A percentile compares a stretch with the other conserved stretches of the same genome.
Evolutionary conservation across 1,140 invertebrate species (phyloP).

Genomic region (Cephus cinctus): DNA sequence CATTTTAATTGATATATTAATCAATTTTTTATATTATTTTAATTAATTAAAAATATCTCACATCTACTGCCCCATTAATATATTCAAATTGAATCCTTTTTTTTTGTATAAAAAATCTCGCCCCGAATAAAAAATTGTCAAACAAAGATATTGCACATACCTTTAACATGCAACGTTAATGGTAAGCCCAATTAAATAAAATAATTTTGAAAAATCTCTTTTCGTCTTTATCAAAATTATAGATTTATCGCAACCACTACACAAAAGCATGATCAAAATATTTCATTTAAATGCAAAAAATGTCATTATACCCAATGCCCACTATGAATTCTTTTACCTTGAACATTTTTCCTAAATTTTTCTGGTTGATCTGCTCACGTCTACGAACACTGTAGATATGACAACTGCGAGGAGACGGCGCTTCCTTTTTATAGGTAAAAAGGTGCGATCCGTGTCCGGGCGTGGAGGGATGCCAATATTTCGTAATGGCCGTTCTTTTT

Average conservation of each 20-base stretch:
- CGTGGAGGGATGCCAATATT: too few species aligned
- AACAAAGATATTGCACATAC: too few species aligned
- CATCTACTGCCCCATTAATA: too few species aligned
- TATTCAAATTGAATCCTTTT: too few species aligned
- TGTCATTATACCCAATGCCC: background rate
- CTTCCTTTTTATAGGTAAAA: too few species aligned
- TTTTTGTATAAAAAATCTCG: too few species aligned
- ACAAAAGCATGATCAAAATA: background rate
- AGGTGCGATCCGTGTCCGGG: too few species aligned
- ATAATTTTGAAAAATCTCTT: background rate
- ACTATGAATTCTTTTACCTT: conserved; percentile 15
- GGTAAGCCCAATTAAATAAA: background rate
- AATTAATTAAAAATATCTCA: too few species aligned
- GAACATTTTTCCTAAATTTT: conserved; percentile 18
- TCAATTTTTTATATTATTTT: background rate
- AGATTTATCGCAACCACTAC: background rate
- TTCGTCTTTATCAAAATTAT: background rate
- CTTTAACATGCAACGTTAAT: background rate
- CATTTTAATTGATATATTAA: background rate
- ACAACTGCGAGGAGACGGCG: too few species aligned
- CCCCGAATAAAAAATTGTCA: too few species aligned
- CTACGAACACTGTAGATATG: conserved; percentile 17
- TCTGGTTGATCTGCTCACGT: conserved; percentile 10
- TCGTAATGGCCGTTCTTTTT: too few species aligned
- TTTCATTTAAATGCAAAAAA: background rate